Evolutionary conservation across 2,113 vertebrate genomes (phyloP), one percentile per base, ranked within the genome.

Genomic region (Plecturocebus donacophilus): DNA sequence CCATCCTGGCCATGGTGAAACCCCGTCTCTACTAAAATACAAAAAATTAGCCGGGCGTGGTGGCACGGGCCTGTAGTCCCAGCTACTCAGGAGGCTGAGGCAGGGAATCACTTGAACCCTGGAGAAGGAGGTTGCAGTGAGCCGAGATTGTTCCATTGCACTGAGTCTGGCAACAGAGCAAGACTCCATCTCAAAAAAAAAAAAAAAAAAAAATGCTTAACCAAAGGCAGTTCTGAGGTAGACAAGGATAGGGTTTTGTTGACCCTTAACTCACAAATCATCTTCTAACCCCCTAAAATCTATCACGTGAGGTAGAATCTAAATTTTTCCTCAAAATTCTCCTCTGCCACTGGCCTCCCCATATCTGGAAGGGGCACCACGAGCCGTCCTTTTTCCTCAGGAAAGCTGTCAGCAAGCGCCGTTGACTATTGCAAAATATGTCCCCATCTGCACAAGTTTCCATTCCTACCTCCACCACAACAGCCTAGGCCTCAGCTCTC

Each of bases 361-460:
- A 1, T 7, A 3, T n/a, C n/a, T 42, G 1, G 27, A 17, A 64
- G n/a, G 38, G 30, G 30, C 2, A 1, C 8, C 23, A 23, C 17
- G 4, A 49, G 40, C n/a, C 52, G 14, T 7, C 30, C 25, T 40
- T 38, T 35, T 68, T 47, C 64, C 70, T 40, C 70, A 40, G 5
- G 9, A 30, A 32, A 32, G 30, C 40, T 42, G 0, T 40, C 21
- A 11, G 56, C n/a, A 68, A 32, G 75, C 2, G n/a, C 70, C 21
- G 7, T 47, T 25, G 40, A 47, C 20, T n/a, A 38, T 71, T 56
- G 58, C 58, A 68, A 8, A n/a, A 35, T 17, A 35, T 4, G 1
- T 16, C 84, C 49, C 11, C 8, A 4, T 25, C 38, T 40, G n/a
- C 70, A 10, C n/a, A 20, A 0, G 8, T 71, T 80, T 85, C 49